Percentiles rank a stretch among this genome's conserved stretches.
Evolutionary conservation across 2,113 vertebrate genomes (phyloP).

Genomic region (Hemibagrus wyckioides): DNA sequence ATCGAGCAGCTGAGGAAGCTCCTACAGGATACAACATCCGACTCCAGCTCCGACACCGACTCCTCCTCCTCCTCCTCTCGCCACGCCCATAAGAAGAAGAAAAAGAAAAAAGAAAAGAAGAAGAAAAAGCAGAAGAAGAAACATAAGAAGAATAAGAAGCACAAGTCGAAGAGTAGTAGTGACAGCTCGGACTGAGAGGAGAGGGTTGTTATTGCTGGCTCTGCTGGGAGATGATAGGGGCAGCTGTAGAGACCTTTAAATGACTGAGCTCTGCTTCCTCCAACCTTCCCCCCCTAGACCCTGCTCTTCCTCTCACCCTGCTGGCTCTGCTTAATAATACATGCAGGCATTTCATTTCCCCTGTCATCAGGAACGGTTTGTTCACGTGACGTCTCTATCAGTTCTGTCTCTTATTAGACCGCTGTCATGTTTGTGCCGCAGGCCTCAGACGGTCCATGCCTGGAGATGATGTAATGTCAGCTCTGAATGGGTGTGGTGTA

Average conservation of each 20-base stretch:
- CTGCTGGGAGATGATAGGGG: slow-evolving; percentile 55
- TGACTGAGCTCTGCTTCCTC: neutral
- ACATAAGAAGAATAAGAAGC: slow-evolving; percentile 77
- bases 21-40: slow-evolving; percentile 89
- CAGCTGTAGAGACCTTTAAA: slow-evolving; percentile 14
- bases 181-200: slow-evolving; percentile 74
- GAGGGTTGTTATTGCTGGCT: neutral
- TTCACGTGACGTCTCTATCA: slow-evolving; percentile 48
- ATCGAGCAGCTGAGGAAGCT: slow-evolving; percentile 91
- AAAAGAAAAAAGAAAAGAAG: slow-evolving; percentile 66
- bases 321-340: slow-evolving; percentile 54
- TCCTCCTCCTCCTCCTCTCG: slow-evolving; percentile 65
- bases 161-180: slow-evolving; percentile 74
- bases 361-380: slow-evolving; percentile 36
- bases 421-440: slow-evolving; percentile 10
- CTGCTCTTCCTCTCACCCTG: slow-evolving; percentile 32
- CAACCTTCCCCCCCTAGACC: neutral
- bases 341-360: slow-evolving; percentile 53
- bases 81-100: slow-evolving; percentile 66
- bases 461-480: slow-evolving; percentile 20
- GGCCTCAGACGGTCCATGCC: neutral
- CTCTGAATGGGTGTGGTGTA: slow-evolving; percentile 1
- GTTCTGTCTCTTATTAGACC: slow-evolving; percentile 23
- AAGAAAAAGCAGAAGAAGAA: slow-evolving; percentile 75
- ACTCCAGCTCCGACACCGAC: slow-evolving; percentile 73